Percentiles rank a stretch among this genome's conserved stretches.
Evolutionary conservation across 2,797 vertebrate species (phyloP).

Genomic region (Coregonus suidteri): DNA sequence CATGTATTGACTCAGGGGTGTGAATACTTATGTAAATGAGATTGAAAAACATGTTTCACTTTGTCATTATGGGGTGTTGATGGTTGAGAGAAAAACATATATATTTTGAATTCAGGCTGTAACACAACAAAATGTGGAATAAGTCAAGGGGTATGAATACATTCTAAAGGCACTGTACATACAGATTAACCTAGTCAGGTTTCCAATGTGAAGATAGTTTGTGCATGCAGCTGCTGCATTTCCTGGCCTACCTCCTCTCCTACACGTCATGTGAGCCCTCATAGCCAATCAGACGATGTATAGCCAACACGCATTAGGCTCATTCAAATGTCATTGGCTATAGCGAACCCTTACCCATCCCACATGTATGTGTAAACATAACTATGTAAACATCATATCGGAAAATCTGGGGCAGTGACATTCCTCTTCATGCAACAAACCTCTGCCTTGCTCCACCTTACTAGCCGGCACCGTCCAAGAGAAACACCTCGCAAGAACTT

Average conservation of each 20-base stretch:
- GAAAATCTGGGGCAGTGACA: background rate
- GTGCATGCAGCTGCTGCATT: background rate
- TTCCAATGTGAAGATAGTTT: background rate
- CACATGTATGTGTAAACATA: background rate
- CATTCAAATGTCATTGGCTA: conserved; percentile 5
- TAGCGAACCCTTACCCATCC: background rate
- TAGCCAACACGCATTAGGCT: background rate
- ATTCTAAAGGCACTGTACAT: no score
- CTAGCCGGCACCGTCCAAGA: background rate
- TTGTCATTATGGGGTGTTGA: no score
- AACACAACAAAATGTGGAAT: no score
- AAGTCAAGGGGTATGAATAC: no score
- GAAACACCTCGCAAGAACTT: background rate
- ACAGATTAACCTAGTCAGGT: background rate
- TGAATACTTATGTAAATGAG: no score
- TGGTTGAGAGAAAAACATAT: no score
- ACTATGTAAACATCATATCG: background rate
- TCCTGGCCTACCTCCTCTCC: background rate
- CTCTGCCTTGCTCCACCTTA: background rate
- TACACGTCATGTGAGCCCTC: background rate
- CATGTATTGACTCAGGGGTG: no score
- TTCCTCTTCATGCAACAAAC: background rate
- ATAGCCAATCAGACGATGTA: background rate
- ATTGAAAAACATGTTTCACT: no score
- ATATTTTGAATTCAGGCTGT: no score